A percentile compares a stretch with the other conserved stretches of the same genome.
Conservation (phyloP, 2,888 invertebrate species). For the Oscheius sp. region DNA sequence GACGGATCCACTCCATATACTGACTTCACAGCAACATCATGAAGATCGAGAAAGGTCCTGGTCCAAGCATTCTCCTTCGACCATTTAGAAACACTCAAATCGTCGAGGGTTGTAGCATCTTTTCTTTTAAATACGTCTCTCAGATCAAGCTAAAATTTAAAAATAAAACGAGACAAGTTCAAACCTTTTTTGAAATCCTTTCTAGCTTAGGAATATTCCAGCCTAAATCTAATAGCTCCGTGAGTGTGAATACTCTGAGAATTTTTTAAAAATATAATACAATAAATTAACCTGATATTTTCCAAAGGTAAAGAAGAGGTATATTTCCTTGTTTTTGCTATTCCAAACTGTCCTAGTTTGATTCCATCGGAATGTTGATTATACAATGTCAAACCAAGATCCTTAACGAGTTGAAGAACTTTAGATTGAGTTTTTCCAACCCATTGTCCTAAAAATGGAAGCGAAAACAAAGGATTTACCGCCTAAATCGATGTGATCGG, state of each 20-base stretch:
- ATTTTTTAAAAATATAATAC: not conserved
- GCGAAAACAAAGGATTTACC: constrained; percentile 19
- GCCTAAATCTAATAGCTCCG: constrained; percentile 14
- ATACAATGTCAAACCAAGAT: constrained; percentile 70
- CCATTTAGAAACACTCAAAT: constrained; percentile 40
- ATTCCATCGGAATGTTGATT: constrained; percentile 59
- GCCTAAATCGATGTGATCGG: constrained; percentile 57
- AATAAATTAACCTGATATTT: constrained; percentile 19
- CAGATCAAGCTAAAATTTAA: constrained; percentile 23
- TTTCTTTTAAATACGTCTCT: constrained; percentile 33
- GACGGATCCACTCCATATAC: constrained; percentile 39
- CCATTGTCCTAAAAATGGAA: constrained; percentile 69
- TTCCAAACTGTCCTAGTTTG: constrained; percentile 61
- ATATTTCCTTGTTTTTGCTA: constrained; percentile 35
- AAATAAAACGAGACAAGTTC: not conserved
- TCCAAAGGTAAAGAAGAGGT: constrained; percentile 23
- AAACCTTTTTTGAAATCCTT: constrained; percentile 2
- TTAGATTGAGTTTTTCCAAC: constrained; percentile 72
- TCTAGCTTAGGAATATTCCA: constrained; percentile 15
- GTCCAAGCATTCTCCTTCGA: constrained; percentile 37
- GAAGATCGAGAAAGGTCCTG: constrained; percentile 30
- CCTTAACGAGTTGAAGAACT: constrained; percentile 69
- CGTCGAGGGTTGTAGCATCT: constrained; percentile 32
- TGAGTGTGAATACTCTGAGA: constrained; percentile 9
- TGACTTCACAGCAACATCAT: constrained; percentile 33